Base-by-base conservation (phyloP, 53 echinoderm and acorn worm genomes). In the Apostichopus leukothele region DNA sequence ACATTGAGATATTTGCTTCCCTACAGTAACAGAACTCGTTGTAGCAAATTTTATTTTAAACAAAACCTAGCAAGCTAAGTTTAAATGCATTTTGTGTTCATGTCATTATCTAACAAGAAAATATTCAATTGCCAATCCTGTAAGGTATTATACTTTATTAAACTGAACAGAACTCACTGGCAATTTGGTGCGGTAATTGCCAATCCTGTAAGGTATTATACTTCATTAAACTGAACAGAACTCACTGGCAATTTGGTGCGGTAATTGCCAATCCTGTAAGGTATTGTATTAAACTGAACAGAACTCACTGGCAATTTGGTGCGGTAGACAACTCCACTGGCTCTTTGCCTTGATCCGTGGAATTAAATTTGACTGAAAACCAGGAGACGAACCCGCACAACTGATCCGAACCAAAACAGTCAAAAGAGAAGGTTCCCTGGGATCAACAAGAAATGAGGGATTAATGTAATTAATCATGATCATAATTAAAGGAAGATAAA, bases 221-320 rank as follows among this genome's bases (percentile, higher is more conserved):
- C 6, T 55, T 84, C 22, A 73, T 39, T 52, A 25, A 0, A 55
- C 55, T 55, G 55, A 55, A 3, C 26, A 22, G 6, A 11, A 78
- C 96, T 93, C 91, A 96, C 95, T 91, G 95, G 73, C 93, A 88
- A 75, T 59, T 86, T 59, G 96, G 96, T 23, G 96, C 91, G 51
- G 96, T 96, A 67, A 25, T 25, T 55, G 9, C 55, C 9, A 55
- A 55, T 55, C 10, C 39, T 39, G 39, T 57, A 21, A 8, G 22
- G 10, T 27, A 8, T 5, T 57, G 4, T 57, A 57, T 50, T 52
- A 25, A 7, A 57, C 57, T 57, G 57, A 57, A 4, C 26, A 23
- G 2, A 6, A 78, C 96, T 93, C 91, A 96, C 95, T 91, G 95
- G 76, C 93, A 88, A 75, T 59, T 86, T 59, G 96, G 96, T 25